phyloP scores from a whole-genome alignment of 23 tunicate genomes.

The Phallusia fumigata region DNA sequence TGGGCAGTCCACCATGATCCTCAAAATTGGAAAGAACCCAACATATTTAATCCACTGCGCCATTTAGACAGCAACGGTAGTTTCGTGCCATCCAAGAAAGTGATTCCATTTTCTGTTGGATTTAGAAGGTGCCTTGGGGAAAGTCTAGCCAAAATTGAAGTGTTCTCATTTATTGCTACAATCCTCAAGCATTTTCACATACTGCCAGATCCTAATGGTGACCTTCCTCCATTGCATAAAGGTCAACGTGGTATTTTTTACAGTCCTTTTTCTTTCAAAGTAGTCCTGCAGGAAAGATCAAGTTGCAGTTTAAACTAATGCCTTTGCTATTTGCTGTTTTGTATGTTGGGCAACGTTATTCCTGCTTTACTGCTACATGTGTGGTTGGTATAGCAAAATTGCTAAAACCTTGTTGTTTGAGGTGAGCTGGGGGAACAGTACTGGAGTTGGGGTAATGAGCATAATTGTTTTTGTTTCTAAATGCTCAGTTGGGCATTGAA shows the following conservation, averaged over 20 bases:
- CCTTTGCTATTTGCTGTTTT: no score
- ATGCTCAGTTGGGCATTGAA: no score
- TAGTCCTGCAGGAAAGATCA: neutral
- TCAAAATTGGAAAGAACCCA: slow-evolving; percentile 13
- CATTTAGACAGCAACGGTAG: slow-evolving; percentile 41
- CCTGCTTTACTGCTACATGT: no score
- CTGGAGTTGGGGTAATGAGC: no score
- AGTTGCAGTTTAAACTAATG: no score
- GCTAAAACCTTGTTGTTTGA: no score
- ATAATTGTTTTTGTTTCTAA: no score
- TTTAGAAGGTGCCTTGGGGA: slow-evolving; percentile 34
- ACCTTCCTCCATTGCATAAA: neutral
- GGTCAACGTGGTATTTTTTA: neutral
- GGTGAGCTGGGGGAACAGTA: no score
- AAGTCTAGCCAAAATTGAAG: slow-evolving; percentile 34
- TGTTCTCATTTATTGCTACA: slow-evolving; percentile 22
- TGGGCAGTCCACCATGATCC: slow-evolving; percentile 22
- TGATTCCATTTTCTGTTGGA: slow-evolving; percentile 46
- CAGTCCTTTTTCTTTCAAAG: neutral
- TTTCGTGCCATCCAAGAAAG: slow-evolving; percentile 25
- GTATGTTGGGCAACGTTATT: no score
- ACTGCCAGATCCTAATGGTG: neutral
- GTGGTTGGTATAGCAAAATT: no score
- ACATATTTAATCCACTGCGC: slow-evolving; percentile 32
- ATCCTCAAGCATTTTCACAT: slow-evolving; percentile 23